Percentiles rank a stretch among this genome's conserved stretches.
phyloP scores from a whole-genome alignment of 2,888 invertebrate genomes.

The Netelia inedita region DNA sequence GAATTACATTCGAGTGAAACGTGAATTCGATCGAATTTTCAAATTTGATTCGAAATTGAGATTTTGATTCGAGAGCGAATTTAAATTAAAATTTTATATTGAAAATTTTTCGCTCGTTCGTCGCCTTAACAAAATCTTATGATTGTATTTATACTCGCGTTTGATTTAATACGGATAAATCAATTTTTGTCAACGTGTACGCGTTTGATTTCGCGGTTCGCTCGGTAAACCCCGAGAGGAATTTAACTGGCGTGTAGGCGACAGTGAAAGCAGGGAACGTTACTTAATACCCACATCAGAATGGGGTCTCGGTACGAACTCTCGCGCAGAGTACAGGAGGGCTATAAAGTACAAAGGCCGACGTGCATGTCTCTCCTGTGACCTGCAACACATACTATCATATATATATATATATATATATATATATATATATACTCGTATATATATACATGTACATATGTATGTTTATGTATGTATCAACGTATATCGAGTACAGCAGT shows the following conservation, averaged over 20 bases:
- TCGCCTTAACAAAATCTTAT: no score
- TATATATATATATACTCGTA: no score
- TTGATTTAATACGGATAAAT: background rate
- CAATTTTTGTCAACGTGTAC: background rate
- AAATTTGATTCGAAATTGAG: background rate
- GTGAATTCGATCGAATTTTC: background rate
- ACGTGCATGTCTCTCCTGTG: constrained; percentile 63
- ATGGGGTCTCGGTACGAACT: constrained; percentile 50
- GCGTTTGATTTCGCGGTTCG: background rate
- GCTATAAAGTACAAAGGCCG: constrained; percentile 78
- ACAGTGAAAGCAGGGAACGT: constrained; percentile 81
- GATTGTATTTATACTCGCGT: no score
- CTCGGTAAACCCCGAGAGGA: constrained; percentile 70
- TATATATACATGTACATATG: background rate
- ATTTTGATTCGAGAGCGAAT: background rate
- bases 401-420: background rate
- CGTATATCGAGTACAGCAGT: background rate
- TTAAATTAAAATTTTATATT: background rate
- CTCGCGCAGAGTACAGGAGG: constrained; percentile 48
- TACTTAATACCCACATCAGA: constrained; percentile 79
- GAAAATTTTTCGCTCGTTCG: no score
- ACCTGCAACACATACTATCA: constrained; percentile 30
- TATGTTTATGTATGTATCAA: background rate
- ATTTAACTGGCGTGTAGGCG: constrained; percentile 80
- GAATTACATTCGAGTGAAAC: background rate